Percentiles rank a stretch among this genome's conserved stretches.
Conservation (phyloP, 2,113 vertebrate species). For the Brachypodius melanocephalos region DNA sequence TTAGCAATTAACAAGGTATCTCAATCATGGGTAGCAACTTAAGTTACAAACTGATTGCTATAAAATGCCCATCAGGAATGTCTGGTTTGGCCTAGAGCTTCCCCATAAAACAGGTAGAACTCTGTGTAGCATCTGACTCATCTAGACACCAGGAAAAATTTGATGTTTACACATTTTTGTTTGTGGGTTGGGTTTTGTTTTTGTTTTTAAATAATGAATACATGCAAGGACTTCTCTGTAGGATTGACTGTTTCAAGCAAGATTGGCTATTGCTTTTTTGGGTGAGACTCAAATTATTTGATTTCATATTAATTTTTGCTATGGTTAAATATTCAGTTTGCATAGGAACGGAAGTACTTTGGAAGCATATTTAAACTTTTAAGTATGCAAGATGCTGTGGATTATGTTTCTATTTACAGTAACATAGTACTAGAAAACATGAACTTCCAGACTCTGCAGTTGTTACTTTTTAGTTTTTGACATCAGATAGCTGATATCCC, state of each 20-base stretch:
- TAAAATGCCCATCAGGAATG: not conserved
- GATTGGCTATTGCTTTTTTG: not conserved
- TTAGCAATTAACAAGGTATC: not conserved
- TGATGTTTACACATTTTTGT: not conserved
- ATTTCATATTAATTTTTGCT: not conserved
- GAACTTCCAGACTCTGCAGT: not conserved
- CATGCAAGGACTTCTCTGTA: not conserved
- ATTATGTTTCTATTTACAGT: not conserved
- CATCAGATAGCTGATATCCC: not conserved
- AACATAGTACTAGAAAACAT: not conserved
- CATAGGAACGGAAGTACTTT: not conserved
- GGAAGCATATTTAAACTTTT: not conserved
- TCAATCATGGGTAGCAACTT: not conserved
- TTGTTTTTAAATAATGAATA: not conserved
- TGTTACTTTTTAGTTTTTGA: not conserved
- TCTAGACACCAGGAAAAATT: not conserved
- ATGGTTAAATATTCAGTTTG: not conserved
- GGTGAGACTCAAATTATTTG: not conserved
- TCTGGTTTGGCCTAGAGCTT: not conserved
- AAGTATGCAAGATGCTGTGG: not conserved
- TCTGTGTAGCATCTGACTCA: not conserved
- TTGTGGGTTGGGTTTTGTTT: not conserved
- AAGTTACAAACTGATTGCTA: not conserved
- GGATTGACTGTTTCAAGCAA: not conserved
- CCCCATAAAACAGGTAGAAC: not conserved